Evolutionary conservation across 1,140 invertebrate species (phyloP).

Genomic region (Bombus ignitus): DNA sequence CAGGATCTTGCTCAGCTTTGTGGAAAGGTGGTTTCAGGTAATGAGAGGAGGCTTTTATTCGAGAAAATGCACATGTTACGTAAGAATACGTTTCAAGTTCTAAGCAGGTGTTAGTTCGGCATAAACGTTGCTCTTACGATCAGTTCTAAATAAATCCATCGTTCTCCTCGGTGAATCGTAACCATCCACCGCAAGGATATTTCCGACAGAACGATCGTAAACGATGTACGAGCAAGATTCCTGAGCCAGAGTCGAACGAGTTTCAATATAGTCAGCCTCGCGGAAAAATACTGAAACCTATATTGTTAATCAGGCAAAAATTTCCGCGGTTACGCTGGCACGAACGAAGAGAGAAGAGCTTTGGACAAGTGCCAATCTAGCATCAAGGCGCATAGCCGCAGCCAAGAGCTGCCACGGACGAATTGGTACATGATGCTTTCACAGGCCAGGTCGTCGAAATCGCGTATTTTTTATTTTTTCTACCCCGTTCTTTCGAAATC

Average conservation of each 20-base stretch:
- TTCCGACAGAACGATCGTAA: conserved; percentile 12
- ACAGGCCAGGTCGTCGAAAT: conserved; percentile 64
- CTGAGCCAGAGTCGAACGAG: conserved; percentile 12
- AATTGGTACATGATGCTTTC: conserved; percentile 39
- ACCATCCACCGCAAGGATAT: conserved; percentile 6
- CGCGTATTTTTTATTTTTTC: conserved; percentile 75
- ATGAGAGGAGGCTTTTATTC: background rate
- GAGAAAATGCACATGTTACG: conserved; percentile 33
- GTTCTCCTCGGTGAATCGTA: background rate
- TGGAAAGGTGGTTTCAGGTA: background rate
- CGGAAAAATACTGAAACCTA: conserved; percentile 74
- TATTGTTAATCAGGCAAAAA: conserved; percentile 78
- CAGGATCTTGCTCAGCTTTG: conserved; percentile 10
- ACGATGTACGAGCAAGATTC: conserved; percentile 19
- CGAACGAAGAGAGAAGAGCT: conserved; percentile 63
- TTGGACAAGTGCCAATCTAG: conserved; percentile 78
- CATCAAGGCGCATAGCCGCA: conserved; percentile 63
- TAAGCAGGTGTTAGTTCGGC: background rate
- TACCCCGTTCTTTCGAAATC: conserved; percentile 52
- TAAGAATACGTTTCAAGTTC: conserved; percentile 36
- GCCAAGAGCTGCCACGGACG: conserved; percentile 66
- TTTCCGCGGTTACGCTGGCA: conserved; percentile 74
- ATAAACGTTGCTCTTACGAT: background rate
- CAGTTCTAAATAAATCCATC: background rate
- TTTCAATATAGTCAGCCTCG: background rate